Base-by-base conservation (phyloP, 2,113 vertebrate species). In the Istiophorus platypterus region DNA sequence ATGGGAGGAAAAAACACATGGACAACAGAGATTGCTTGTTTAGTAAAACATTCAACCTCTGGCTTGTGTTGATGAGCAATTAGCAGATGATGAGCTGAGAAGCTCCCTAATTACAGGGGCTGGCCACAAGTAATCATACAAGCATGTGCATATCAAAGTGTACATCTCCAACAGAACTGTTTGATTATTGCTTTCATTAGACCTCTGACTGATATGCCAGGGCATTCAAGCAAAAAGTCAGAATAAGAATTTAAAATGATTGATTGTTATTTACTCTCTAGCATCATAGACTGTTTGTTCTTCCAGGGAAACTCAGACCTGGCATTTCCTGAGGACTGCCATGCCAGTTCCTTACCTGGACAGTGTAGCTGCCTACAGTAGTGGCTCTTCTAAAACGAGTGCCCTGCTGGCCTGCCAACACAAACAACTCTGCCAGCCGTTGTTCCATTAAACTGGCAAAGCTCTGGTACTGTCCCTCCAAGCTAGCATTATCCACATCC, bases 371-470 rank as follows among this genome's bases (percentile, higher is more conserved):
- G 90, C 96, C 97, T 72, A 97, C 95, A 0, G 97, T 96, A 1
- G 97, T 97, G 67, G 98, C 98, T 54, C 98, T 95, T 89, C 89
- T 95, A 85, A 99, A 97, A 1, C 98, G 84, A 39, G 94, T 92
- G 54, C 97, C 97, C 86, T 99, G 98, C 80, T 98, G 97, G 73
- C 96, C 95, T 27, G 97, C 98, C 93, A 97, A 94, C 94, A 97
- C 95, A 69, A 99, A 99, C 10, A 99, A 93, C 17, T 97, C 97
- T 39, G 97, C 98, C 92, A 99, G 82, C n/a, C 97, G 96, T 89
- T 97, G 97, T 91, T 99, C 98, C 98, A 99, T 99, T 85, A 98
- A 84, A 26, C 96, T 96, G 73, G 98, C 97, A 70, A 99, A 99
- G 94, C 97, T 99, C 91, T 99, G 98, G 83, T 98, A 99, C 92